These are phyloP conservation scores for Emesis furor DNA, from an alignment of 2,888 invertebrate species.

Conservation along the genomic window DNA sequence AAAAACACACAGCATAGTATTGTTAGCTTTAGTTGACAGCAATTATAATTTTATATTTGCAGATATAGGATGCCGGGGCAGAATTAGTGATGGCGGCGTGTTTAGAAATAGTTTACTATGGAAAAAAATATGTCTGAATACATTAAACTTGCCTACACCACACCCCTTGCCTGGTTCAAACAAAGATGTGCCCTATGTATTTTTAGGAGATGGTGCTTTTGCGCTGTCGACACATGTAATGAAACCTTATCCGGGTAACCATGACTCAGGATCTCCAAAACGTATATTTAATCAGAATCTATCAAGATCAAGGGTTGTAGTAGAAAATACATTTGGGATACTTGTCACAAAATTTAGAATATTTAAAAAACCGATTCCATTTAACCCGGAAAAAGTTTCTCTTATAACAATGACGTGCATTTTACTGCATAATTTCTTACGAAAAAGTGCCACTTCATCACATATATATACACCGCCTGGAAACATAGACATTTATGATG, in stretches of 20 bases:
- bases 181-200: not conserved
- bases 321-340: conserved; percentile 69
- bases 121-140: conserved; percentile 59
- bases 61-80: conserved; percentile 78
- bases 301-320: conserved; percentile 49
- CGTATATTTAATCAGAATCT: conserved; percentile 21
- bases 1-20: too few relatives aligned
- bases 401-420: conserved; percentile 52
- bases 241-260: not conserved
- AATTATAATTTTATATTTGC: conserved; percentile 75
- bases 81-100: conserved; percentile 35
- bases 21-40: too few relatives aligned
- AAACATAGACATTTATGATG: not conserved
- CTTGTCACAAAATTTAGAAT: conserved; percentile 55
- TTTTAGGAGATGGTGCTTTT: not conserved
- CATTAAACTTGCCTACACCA: conserved; percentile 23
- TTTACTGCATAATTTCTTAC: conserved; percentile 18
- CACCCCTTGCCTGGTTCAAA: not conserved
- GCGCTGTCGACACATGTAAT: not conserved
- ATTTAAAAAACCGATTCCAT: conserved; percentile 52
- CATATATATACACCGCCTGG: conserved; percentile 11
- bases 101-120: conserved; percentile 66
- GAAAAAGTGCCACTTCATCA: conserved; percentile 5
- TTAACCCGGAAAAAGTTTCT: conserved; percentile 47
- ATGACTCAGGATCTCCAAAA: not conserved